A percentile compares a stretch with the other conserved stretches of the same genome.
These are phyloP conservation scores for Bagarius yarrelli DNA, from an alignment of 2,113 vertebrate species.

Conservation along the genomic window DNA sequence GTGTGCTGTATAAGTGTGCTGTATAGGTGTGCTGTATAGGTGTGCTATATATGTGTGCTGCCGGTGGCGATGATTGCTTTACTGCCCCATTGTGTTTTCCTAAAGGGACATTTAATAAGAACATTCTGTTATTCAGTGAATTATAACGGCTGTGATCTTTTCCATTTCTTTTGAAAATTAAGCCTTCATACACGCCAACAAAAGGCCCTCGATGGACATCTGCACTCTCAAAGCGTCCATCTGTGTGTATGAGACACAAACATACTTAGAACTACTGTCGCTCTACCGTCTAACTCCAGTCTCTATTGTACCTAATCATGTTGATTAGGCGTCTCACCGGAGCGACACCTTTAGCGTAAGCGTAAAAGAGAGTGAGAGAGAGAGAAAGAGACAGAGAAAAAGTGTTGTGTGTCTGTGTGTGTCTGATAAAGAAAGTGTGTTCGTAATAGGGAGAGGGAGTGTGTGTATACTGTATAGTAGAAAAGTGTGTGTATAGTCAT, in stretches of 20 bases:
- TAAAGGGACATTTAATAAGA: conserved; percentile 31
- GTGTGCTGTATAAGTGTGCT: no score
- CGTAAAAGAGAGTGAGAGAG: neutral
- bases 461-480: neutral
- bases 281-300: conserved; percentile 17
- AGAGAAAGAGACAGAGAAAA: neutral
- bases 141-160: conserved; percentile 24
- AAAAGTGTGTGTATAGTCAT: neutral
- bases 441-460: no score
- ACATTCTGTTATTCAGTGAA: conserved; percentile 33
- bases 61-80: conserved; percentile 13
- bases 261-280: conserved; percentile 1
- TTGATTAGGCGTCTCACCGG: neutral
- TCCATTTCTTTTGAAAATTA: conserved; percentile 47
- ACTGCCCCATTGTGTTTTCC: conserved; percentile 7
- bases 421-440: no score
- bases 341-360: neutral
- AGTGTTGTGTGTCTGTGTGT: no score
- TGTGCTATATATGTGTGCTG: conserved; percentile 13
- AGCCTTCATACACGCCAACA: conserved; percentile 49
- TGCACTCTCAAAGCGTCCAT: conserved; percentile 38
- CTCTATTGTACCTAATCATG: conserved; percentile 18
- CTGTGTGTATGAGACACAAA: conserved; percentile 26
- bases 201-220: conserved; percentile 50
- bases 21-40: no score